phyloP scores from a whole-genome alignment of 2,888 invertebrate genomes.

The Cephus rjabovi region DNA sequence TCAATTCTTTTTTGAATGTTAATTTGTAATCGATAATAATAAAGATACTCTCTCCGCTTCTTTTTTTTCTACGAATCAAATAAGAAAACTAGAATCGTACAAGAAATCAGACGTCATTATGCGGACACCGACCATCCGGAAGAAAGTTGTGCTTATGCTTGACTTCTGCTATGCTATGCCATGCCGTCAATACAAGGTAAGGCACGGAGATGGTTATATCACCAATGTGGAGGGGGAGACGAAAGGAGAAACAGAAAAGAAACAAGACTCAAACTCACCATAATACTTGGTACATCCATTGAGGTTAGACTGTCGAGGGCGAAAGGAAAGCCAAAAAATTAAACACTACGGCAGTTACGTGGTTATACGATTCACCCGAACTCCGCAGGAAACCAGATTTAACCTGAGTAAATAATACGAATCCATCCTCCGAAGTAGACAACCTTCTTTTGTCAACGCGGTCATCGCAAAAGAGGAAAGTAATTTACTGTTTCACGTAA shows the following conservation, averaged over 20 bases:
- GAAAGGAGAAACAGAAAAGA: neutral
- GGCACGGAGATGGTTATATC: neutral
- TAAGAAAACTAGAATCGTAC: neutral
- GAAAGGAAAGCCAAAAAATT: neutral
- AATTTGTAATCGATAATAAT: too few relatives aligned
- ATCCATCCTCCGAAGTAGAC: too few relatives aligned
- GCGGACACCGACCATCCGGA: slow-evolving; percentile 1
- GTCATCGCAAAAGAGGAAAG: too few relatives aligned
- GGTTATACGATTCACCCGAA: neutral
- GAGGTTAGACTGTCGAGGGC: neutral
- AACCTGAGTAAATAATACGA: too few relatives aligned
- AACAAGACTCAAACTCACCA: neutral
- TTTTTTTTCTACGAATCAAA: neutral
- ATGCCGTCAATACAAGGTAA: neutral
- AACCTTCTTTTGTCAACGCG: too few relatives aligned
- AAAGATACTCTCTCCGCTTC: too few relatives aligned
- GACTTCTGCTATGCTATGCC: neutral
- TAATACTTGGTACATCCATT: neutral
- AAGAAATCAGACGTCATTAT: neutral
- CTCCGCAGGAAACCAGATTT: too few relatives aligned
- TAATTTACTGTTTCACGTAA: too few relatives aligned
- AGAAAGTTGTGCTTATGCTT: slow-evolving; percentile 2
- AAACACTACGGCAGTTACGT: neutral
- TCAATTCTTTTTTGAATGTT: too few relatives aligned
- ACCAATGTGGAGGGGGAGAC: neutral